Conservation (phyloP, 2,888 invertebrate species). For the Argyresthia albistria region DNA sequence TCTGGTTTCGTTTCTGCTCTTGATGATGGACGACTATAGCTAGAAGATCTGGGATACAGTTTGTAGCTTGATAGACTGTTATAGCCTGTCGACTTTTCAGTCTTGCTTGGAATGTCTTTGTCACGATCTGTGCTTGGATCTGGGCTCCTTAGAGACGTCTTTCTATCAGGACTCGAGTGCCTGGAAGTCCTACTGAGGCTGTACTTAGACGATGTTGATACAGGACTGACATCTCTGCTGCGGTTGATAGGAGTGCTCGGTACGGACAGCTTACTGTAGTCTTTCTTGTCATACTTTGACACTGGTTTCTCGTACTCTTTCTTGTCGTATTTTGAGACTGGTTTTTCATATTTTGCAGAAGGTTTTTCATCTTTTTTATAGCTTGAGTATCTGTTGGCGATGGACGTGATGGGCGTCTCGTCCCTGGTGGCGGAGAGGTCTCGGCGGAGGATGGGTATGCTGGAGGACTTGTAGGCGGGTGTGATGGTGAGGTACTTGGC, state of each 20-base stretch:
- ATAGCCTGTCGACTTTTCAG: slow-evolving; percentile 67
- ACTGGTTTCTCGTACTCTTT: slow-evolving; percentile 40
- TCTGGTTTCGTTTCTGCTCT: slow-evolving; percentile 38
- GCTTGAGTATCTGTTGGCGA: slow-evolving; percentile 52
- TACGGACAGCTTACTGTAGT: slow-evolving; percentile 58
- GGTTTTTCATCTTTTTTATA: slow-evolving; percentile 28
- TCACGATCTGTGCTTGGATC: slow-evolving; percentile 70
- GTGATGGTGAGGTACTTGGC: slow-evolving; percentile 55
- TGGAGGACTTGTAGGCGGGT: slow-evolving; percentile 59
- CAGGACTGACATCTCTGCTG: slow-evolving; percentile 73
- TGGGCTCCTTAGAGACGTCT: slow-evolving; percentile 56
- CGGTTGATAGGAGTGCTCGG: slow-evolving; percentile 40
- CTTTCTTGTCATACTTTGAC: slow-evolving; percentile 44
- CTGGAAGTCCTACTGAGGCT: slow-evolving; percentile 51
- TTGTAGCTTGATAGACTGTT: slow-evolving; percentile 64
- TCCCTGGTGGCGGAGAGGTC: slow-evolving; percentile 45
- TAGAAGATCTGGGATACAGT: slow-evolving; percentile 53
- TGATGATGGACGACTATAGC: slow-evolving; percentile 40
- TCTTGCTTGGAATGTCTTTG: slow-evolving; percentile 71
- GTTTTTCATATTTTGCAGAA: slow-evolving; percentile 3
- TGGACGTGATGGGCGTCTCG: slow-evolving; percentile 52
- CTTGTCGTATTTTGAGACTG: slow-evolving; percentile 3
- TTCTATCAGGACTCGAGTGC: slow-evolving; percentile 64
- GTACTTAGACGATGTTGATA: slow-evolving; percentile 51
- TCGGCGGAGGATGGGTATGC: slow-evolving; percentile 47